Percentiles rank a stretch among this genome's conserved stretches.
Conservation (phyloP, 2,888 invertebrate genomes). For the Litoditis marina region DNA sequence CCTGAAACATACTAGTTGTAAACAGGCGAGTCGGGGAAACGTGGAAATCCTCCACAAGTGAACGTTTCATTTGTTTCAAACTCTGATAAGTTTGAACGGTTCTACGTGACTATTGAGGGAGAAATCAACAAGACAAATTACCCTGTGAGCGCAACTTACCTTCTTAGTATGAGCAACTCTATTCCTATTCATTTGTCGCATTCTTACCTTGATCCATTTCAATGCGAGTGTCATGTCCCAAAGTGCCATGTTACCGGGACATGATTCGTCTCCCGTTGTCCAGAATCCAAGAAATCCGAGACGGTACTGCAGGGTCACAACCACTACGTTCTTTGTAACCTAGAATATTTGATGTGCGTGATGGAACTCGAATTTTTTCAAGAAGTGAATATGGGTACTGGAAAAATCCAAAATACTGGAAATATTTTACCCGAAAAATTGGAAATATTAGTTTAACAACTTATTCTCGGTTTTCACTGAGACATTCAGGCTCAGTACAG, state of each 20-base stretch:
- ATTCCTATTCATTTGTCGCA: too few relatives aligned
- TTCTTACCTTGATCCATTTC: slow-evolving; percentile 28
- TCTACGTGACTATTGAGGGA: too few relatives aligned
- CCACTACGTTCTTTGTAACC: slow-evolving; percentile 39
- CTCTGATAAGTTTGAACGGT: background rate
- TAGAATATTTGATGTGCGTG: background rate
- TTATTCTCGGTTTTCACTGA: too few relatives aligned
- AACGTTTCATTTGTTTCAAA: background rate
- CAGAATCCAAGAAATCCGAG: slow-evolving; percentile 43
- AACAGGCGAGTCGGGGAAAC: too few relatives aligned
- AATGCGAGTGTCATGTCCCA: slow-evolving; percentile 42
- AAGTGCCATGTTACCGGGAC: slow-evolving; percentile 37
- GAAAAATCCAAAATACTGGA: too few relatives aligned
- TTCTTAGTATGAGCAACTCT: too few relatives aligned
- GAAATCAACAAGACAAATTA: too few relatives aligned
- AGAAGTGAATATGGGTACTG: too few relatives aligned
- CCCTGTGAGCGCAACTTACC: too few relatives aligned
- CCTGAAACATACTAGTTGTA: slow-evolving; percentile 2
- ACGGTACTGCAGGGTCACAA: slow-evolving; percentile 48
- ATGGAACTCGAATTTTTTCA: background rate
- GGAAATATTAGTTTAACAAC: background rate
- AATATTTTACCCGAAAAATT: too few relatives aligned
- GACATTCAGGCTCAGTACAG: too few relatives aligned
- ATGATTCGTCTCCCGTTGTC: slow-evolving; percentile 34
- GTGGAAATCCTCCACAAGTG: too few relatives aligned